A percentile compares a stretch with the other conserved stretches of the same genome.
Evolutionary conservation across 1,140 invertebrate species (phyloP).

Genomic region (Camponotus vicinus): DNA sequence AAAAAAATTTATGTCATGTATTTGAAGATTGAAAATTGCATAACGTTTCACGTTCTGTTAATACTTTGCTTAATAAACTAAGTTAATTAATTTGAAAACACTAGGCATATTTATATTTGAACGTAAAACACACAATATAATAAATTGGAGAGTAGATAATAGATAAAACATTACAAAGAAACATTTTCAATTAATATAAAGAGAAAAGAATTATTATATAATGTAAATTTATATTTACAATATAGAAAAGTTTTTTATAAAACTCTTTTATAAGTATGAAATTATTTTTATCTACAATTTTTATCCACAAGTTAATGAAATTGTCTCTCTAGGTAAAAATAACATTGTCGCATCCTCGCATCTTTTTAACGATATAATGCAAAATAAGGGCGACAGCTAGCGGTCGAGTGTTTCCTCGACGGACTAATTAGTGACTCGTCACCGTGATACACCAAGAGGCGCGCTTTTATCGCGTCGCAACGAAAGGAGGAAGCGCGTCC

Average conservation of each 20-base stretch:
- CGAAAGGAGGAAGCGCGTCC: slow-evolving; percentile 1
- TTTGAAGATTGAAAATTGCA: background rate
- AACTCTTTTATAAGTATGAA: slow-evolving; percentile 13
- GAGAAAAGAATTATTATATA: no score
- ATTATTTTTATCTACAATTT: background rate
- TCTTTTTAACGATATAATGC: slow-evolving; percentile 14
- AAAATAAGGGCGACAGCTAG: slow-evolving; percentile 14
- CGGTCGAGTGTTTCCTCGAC: background rate
- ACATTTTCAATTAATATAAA: no score
- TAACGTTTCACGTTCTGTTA: background rate
- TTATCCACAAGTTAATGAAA: background rate
- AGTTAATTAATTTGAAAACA: background rate
- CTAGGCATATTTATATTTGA: background rate
- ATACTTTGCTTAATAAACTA: background rate
- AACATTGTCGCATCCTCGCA: slow-evolving; percentile 4
- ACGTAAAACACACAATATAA: background rate
- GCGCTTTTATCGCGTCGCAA: slow-evolving; percentile 22
- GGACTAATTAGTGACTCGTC: slow-evolving; percentile 40
- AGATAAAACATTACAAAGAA: no score
- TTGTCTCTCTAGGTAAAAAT: background rate
- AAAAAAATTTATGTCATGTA: slow-evolving; percentile 15
- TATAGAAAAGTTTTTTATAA: background rate
- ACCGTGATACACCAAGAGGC: background rate
- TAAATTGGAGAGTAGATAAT: background rate
- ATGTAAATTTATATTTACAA: no score